phyloP scores from a whole-genome alignment of 2,888 invertebrate species.

The Drosophila emarginata region DNA sequence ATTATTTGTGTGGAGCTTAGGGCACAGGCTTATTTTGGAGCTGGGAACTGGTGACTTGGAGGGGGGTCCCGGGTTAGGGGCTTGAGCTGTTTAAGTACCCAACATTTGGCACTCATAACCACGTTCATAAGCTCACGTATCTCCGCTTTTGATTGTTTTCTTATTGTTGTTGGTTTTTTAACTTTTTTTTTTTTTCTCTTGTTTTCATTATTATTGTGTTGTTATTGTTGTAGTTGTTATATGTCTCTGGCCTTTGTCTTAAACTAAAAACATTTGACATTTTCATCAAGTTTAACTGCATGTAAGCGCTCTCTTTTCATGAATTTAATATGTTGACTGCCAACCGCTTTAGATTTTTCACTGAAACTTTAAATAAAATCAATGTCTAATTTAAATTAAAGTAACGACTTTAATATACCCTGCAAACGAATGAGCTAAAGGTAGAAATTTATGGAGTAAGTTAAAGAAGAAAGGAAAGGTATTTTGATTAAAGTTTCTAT shows the following conservation, averaged over 20 bases:
- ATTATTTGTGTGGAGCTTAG: not conserved
- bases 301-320: conserved; percentile 65
- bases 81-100: conserved; percentile 28
- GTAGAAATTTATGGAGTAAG: too few species aligned
- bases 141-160: conserved; percentile 50
- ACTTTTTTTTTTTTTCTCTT: not conserved
- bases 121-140: conserved; percentile 67
- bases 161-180: conserved; percentile 18
- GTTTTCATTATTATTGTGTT: conserved; percentile 9
- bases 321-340: conserved; percentile 50
- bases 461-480: too few species aligned
- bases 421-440: not conserved
- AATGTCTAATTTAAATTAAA: not conserved
- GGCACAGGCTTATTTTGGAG: conserved; percentile 15
- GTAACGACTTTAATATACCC: not conserved
- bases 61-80: not conserved
- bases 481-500: too few species aligned
- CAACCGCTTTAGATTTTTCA: conserved; percentile 27
- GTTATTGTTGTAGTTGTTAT: conserved; percentile 34
- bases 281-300: conserved; percentile 68
- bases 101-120: conserved; percentile 44
- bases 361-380: conserved; percentile 21
- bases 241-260: conserved; percentile 68
- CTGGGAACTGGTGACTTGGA: not conserved
- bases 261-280: conserved; percentile 73